phyloP scores from a whole-genome alignment of 2,797 vertebrate species.

The Ispidina picta region DNA sequence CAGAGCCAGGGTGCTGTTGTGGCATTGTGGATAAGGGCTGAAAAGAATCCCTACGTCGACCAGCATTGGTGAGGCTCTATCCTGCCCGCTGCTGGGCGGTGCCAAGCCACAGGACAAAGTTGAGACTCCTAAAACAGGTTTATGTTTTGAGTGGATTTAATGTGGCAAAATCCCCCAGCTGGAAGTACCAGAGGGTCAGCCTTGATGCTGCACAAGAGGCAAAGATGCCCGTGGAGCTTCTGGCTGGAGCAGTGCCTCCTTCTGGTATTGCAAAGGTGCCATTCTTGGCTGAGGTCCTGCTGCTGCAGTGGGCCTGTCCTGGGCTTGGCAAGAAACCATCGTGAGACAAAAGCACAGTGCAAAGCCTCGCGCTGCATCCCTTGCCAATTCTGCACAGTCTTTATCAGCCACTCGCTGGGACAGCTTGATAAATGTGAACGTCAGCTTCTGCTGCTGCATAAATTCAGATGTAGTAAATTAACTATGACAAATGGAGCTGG shows the following conservation, averaged over 20 bases:
- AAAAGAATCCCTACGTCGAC: neutral
- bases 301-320: neutral
- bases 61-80: neutral
- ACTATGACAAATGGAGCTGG: neutral
- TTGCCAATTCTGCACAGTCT: neutral
- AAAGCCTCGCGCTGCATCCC: neutral
- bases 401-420: neutral
- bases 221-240: neutral
- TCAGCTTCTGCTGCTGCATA: neutral
- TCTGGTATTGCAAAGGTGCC: neutral
- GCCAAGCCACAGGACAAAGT: neutral
- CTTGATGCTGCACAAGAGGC: rapidly evolving
- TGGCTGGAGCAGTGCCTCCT: neutral
- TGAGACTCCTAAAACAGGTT: rapidly evolving
- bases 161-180: neutral
- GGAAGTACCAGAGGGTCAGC: neutral
- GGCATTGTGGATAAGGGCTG: neutral
- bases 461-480: neutral
- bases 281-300: neutral
- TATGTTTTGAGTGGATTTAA: neutral
- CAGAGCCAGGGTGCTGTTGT: neutral
- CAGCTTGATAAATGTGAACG: neutral
- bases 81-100: neutral
- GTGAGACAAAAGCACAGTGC: neutral
- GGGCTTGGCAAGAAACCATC: neutral